Percentiles rank a stretch among this genome's conserved stretches.
Conservation (phyloP, 1,140 invertebrate genomes). For the Drosophila tsacasi region DNA sequence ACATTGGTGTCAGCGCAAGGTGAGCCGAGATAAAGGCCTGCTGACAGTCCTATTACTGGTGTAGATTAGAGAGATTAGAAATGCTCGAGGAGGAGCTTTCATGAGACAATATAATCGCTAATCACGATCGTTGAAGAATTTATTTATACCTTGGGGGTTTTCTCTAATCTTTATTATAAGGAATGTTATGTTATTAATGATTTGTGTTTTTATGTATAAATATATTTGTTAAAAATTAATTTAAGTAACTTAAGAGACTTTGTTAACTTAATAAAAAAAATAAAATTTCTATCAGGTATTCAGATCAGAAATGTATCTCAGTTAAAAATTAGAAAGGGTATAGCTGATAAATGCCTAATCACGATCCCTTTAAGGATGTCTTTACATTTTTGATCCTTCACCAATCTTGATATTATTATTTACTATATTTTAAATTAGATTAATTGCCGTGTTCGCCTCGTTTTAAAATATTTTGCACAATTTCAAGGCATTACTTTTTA, state of each 20-base stretch:
- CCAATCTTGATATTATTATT: background rate
- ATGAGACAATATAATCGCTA: slow-evolving; percentile 20
- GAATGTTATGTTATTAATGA: background rate
- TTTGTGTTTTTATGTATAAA: background rate
- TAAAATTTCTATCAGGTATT: too few relatives aligned
- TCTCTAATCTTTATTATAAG: background rate
- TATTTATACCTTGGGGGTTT: slow-evolving; percentile 8
- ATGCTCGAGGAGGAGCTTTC: background rate
- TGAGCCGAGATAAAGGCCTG: slow-evolving; percentile 36
- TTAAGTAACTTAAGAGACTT: background rate
- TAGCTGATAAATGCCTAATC: background rate
- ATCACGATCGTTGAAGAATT: slow-evolving; percentile 12
- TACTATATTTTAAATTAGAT: background rate
- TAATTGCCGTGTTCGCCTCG: too few relatives aligned
- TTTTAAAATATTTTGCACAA: background rate
- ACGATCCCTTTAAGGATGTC: background rate
- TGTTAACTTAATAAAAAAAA: background rate
- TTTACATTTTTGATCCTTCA: background rate
- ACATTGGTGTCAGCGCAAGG: slow-evolving; percentile 42
- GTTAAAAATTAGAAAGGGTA: too few relatives aligned
- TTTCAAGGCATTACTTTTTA: background rate
- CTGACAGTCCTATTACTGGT: slow-evolving; percentile 40
- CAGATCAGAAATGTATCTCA: too few relatives aligned
- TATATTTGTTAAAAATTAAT: background rate
- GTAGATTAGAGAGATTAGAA: slow-evolving; percentile 36